These are phyloP conservation scores for Girardinus metallicus DNA, from an alignment of 2,797 vertebrate genomes.

Conservation along the genomic window DNA sequence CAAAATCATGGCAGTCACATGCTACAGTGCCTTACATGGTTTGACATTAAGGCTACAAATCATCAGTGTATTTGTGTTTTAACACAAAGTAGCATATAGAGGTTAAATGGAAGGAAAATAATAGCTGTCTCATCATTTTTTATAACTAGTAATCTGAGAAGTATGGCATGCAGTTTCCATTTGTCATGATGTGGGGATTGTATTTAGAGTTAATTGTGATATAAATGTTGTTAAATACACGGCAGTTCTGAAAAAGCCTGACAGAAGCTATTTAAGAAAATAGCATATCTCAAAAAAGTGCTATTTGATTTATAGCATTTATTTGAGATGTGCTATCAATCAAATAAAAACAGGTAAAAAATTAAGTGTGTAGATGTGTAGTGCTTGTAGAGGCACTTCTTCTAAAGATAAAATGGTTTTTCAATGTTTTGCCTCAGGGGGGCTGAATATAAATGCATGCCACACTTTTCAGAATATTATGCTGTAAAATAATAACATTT, in stretches of 20 bases:
- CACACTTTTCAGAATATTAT: not conserved
- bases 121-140: not conserved
- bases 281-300: no score
- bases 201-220: no score
- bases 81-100: not conserved
- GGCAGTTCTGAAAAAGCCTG: no score
- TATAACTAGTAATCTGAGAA: not conserved
- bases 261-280: no score
- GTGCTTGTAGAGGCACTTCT: not conserved
- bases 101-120: not conserved
- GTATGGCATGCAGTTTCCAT: not conserved
- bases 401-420: not conserved
- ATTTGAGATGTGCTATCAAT: not conserved
- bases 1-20: not conserved
- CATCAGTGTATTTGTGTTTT: not conserved
- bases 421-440: not conserved
- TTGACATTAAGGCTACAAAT: not conserved
- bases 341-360: not conserved
- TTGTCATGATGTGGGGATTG: not conserved
- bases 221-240: no score
- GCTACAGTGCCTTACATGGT: not conserved
- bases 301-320: no score
- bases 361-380: not conserved
- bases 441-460: not conserved
- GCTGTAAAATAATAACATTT: not conserved